phyloP scores from a whole-genome alignment of 2,113 vertebrate genomes.

The Hypocryptadius cinnamomeus region DNA sequence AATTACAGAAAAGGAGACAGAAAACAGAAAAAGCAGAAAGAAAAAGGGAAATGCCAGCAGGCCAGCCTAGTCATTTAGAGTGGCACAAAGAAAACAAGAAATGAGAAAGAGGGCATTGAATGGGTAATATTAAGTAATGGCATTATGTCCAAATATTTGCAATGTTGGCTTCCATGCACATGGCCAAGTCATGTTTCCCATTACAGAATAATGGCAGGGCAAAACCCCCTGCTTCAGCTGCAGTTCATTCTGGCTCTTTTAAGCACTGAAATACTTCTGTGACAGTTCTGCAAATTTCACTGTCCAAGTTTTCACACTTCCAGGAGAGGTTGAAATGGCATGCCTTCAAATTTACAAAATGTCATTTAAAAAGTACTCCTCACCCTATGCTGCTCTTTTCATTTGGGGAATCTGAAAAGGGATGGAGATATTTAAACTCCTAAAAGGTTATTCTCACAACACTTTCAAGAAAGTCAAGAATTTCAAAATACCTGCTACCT shows the following conservation, averaged over 20 bases:
- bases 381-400: not conserved
- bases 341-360: not conserved
- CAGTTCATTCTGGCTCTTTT: not conserved
- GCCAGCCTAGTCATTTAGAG: not conserved
- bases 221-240: not conserved
- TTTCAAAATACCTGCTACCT: not conserved
- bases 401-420: not conserved
- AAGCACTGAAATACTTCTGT: not conserved
- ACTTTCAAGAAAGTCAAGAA: not conserved
- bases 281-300: conserved; percentile 13
- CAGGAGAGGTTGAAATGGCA: not conserved
- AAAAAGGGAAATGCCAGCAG: not conserved
- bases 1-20: not conserved
- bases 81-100: not conserved
- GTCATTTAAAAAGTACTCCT: not conserved
- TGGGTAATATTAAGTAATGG: not conserved
- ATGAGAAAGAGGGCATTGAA: not conserved
- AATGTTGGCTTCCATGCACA: not conserved
- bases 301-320: not conserved
- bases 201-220: not conserved
- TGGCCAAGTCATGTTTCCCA: not conserved
- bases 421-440: not conserved
- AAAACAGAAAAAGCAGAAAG: not conserved
- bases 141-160: not conserved
- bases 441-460: not conserved